A percentile compares a stretch with the other conserved stretches of the same genome.
These are phyloP conservation scores for Corvus hawaiiensis DNA, from an alignment of 2,113 vertebrate species.

Conservation along the genomic window DNA sequence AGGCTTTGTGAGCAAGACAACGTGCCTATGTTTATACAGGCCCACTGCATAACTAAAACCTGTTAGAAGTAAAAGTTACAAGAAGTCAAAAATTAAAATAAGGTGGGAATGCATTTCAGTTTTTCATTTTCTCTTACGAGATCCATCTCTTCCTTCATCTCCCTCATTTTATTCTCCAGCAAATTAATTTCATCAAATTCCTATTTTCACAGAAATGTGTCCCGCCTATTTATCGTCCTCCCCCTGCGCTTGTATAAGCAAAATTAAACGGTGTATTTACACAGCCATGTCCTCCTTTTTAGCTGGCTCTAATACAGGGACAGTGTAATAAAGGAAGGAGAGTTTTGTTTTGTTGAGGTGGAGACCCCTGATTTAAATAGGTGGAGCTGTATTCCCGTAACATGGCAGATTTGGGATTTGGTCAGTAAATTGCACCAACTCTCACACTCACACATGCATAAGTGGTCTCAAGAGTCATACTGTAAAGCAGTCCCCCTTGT, in stretches of 20 bases:
- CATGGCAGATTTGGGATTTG: neutral
- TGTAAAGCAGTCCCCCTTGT: neutral
- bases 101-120: neutral
- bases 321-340: neutral
- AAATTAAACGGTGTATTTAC: neutral
- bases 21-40: neutral
- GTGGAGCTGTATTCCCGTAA: neutral
- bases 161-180: neutral
- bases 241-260: neutral
- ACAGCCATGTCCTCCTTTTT: neutral
- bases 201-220: neutral
- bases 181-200: neutral
- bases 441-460: neutral
- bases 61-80: neutral
- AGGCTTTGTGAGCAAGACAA: neutral
- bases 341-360: neutral
- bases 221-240: neutral
- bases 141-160: neutral
- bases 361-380: neutral
- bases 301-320: neutral
- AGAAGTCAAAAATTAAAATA: neutral
- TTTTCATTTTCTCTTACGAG: neutral
- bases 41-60: neutral
- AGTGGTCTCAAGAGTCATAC: constrained; percentile 1
- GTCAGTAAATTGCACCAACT: neutral